These are phyloP conservation scores for Andrena hattorfiana DNA, from an alignment of 2,888 invertebrate species.

Conservation along the genomic window DNA sequence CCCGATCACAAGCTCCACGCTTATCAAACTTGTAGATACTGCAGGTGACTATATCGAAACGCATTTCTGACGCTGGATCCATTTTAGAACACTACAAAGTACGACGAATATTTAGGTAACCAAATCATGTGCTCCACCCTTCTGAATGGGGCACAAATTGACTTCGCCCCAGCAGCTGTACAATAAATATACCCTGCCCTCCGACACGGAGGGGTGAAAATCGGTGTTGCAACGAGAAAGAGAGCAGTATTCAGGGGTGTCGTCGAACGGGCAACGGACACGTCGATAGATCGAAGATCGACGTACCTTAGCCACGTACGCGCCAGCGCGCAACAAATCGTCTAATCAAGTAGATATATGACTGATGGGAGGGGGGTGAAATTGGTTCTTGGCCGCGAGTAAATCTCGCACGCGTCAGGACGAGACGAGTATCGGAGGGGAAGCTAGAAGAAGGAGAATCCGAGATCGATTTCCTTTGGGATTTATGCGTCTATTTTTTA, in stretches of 20 bases:
- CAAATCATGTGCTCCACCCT: background rate
- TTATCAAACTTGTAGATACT: too few relatives aligned
- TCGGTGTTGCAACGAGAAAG: background rate
- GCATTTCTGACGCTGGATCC: too few relatives aligned
- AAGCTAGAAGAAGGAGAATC: conserved; percentile 54
- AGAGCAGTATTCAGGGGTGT: background rate
- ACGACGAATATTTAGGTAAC: background rate
- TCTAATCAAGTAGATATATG: conserved; percentile 74
- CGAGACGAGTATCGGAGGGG: conserved; percentile 35
- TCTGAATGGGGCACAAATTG: background rate
- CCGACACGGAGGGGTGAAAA: background rate
- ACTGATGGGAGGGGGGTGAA: conserved; percentile 69
- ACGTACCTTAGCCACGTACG: conserved; percentile 37
- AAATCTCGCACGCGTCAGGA: conserved; percentile 71
- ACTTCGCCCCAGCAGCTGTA: background rate
- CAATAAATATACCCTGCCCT: background rate
- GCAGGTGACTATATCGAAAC: too few relatives aligned
- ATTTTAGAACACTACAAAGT: background rate
- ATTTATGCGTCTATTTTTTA: conserved; percentile 78
- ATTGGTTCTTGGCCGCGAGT: conserved; percentile 75
- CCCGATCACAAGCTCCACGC: too few relatives aligned
- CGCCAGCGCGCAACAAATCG: conserved; percentile 68
- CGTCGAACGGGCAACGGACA: background rate
- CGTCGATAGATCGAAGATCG: conserved; percentile 35
- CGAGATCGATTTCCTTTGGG: conserved; percentile 73